These are phyloP conservation scores for Pristionchus arcanus DNA, from an alignment of 2,888 invertebrate species.

Conservation along the genomic window DNA sequence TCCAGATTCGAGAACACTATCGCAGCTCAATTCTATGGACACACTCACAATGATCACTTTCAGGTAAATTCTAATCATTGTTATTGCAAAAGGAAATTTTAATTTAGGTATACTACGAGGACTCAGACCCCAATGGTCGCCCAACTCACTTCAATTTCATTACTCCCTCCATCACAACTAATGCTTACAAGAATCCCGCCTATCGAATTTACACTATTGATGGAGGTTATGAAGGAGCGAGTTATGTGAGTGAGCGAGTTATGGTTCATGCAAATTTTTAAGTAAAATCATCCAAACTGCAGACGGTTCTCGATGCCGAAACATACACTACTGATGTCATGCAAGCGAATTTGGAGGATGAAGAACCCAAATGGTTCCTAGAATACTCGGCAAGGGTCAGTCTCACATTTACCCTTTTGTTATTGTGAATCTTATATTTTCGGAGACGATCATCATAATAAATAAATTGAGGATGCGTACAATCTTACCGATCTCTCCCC, in stretches of 20 bases:
- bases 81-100: too few relatives aligned
- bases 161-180: constrained; percentile 89
- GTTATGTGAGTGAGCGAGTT: constrained; percentile 71
- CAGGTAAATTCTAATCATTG: constrained; percentile 57
- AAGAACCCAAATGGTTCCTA: constrained; percentile 65
- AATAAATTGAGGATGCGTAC: constrained; percentile 59
- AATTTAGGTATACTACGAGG: constrained; percentile 68
- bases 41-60: constrained; percentile 95
- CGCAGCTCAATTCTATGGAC: constrained; percentile 90
- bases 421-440: neutral
- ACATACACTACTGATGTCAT: constrained; percentile 70
- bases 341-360: constrained; percentile 65
- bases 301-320: constrained; percentile 72
- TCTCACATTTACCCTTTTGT: neutral
- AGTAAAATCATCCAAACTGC: constrained; percentile 50
- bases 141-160: constrained; percentile 81
- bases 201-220: constrained; percentile 95
- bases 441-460: neutral
- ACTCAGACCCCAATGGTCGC: constrained; percentile 65
- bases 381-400: constrained; percentile 63
- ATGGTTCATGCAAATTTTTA: too few relatives aligned
- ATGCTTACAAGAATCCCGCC: constrained; percentile 88
- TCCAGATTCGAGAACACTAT: constrained; percentile 87
- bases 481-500: constrained; percentile 71
- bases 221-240: constrained; percentile 84